Evolutionary conservation across 1,140 invertebrate species (phyloP).

Genomic region (Gonatopus flavifemur): DNA sequence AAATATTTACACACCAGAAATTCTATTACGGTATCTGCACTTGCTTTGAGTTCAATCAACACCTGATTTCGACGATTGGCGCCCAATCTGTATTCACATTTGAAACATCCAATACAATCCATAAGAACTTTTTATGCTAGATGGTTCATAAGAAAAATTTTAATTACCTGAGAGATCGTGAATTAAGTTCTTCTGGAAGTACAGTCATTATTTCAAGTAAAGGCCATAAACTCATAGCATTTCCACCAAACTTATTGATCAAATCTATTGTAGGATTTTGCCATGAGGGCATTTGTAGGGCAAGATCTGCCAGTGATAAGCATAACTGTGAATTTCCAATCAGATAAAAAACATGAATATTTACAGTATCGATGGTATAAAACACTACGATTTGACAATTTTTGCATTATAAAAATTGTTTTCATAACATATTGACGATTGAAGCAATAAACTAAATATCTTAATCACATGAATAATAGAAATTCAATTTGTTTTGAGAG

Average conservation of each 20-base stretch:
- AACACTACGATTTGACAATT: too few relatives aligned
- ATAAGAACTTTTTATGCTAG: too few relatives aligned
- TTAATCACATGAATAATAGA: too few relatives aligned
- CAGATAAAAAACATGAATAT: too few relatives aligned
- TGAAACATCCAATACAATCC: too few relatives aligned
- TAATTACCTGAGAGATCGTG: constrained; percentile 69
- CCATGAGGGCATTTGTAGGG: constrained; percentile 93
- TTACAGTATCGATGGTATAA: too few relatives aligned
- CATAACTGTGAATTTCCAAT: constrained; percentile 74
- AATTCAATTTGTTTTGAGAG: too few relatives aligned
- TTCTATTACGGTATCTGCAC: constrained; percentile 68
- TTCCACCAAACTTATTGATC: constrained; percentile 70
- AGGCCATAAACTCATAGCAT: constrained; percentile 69
- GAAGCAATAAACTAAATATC: too few relatives aligned
- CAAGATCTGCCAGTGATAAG: constrained; percentile 88
- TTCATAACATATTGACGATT: too few relatives aligned
- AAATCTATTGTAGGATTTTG: constrained; percentile 84
- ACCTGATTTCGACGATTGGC: constrained; percentile 87
- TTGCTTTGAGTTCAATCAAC: constrained; percentile 71
- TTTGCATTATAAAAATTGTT: too few relatives aligned
- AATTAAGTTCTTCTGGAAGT: constrained; percentile 94
- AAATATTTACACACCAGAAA: constrained; percentile 66
- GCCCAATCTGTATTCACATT: constrained; percentile 73
- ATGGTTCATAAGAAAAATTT: too few relatives aligned
- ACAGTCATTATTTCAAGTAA: constrained; percentile 90